Evolutionary conservation across 1,140 invertebrate genomes (phyloP).

Genomic region (Diplogasteroides magnus): DNA sequence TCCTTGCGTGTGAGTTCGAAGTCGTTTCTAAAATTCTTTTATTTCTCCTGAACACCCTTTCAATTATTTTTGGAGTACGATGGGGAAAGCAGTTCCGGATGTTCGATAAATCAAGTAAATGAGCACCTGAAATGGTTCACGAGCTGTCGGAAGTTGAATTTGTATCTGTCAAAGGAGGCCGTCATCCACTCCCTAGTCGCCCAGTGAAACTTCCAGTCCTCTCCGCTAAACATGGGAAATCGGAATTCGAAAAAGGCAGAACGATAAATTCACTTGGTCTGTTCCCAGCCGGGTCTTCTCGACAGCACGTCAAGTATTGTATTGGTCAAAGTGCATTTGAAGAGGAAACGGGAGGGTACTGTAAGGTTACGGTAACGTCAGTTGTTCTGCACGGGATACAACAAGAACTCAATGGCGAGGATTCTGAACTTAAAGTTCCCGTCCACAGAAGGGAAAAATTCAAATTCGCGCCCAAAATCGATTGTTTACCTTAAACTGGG

Average conservation of each 20-base stretch:
- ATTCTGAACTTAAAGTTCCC: no score
- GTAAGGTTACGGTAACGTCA: no score
- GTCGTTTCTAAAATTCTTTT: conserved; percentile 59
- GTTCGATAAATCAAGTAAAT: conserved; percentile 57
- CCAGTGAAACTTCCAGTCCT: conserved; percentile 61
- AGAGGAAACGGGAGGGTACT: conserved; percentile 3
- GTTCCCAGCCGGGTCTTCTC: conserved; percentile 24
- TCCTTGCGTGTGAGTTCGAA: conserved; percentile 61
- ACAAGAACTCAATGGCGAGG: no score
- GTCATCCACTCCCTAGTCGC: conserved; percentile 60
- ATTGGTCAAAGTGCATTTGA: conserved; percentile 30
- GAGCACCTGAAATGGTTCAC: conserved; percentile 62
- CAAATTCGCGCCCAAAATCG: no score
- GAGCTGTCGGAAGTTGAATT: conserved; percentile 59
- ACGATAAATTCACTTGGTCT: conserved; percentile 17
- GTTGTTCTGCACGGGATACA: no score
- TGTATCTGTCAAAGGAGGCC: conserved; percentile 59
- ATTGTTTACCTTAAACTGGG: no score
- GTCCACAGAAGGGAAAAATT: no score
- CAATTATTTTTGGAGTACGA: not conserved
- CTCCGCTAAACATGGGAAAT: conserved; percentile 47
- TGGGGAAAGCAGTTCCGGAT: not conserved
- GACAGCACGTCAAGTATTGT: conserved; percentile 30
- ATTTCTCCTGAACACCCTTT: not conserved
- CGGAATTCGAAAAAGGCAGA: not conserved